phyloP scores from a whole-genome alignment of 2,888 invertebrate genomes.

The Melangyna quadrimaculata region DNA sequence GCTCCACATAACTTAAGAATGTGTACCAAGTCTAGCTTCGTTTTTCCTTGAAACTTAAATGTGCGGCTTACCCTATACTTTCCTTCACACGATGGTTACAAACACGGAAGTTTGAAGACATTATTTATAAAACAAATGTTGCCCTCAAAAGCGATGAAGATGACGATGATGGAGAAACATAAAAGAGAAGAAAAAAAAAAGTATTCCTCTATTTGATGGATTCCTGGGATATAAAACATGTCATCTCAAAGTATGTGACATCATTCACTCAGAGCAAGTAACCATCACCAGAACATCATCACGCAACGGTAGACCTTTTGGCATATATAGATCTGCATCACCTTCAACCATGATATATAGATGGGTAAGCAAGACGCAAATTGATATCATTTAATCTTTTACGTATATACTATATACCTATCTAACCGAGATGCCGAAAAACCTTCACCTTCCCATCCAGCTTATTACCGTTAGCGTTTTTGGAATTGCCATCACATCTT shows the following conservation, averaged over 20 bases:
- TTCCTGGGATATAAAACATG: constrained; percentile 49
- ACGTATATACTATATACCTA: not conserved
- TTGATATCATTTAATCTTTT: constrained; percentile 14
- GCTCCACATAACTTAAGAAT: constrained; percentile 27
- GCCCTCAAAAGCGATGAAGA: not conserved
- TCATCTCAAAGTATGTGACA: constrained; percentile 29
- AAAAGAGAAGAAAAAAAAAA: not conserved
- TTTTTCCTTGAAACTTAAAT: not conserved
- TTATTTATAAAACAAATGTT: not conserved
- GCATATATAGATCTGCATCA: too few species aligned
- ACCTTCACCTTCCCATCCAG: not conserved
- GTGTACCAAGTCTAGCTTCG: not conserved
- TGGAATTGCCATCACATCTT: not conserved
- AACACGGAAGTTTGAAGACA: constrained; percentile 37
- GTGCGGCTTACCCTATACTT: constrained; percentile 22
- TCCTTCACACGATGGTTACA: not conserved
- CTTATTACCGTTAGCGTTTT: constrained; percentile 15
- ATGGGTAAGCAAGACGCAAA: constrained; percentile 45
- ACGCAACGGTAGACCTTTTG: not conserved
- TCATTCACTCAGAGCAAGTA: constrained; percentile 32
- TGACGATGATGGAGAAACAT: not conserved
- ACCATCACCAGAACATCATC: not conserved
- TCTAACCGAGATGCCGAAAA: not conserved
- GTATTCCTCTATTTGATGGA: constrained; percentile 25
- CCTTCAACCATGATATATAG: constrained; percentile 21